These are phyloP conservation scores for Papilio dardanus DNA, from an alignment of 1,140 invertebrate species.

Conservation along the genomic window DNA sequence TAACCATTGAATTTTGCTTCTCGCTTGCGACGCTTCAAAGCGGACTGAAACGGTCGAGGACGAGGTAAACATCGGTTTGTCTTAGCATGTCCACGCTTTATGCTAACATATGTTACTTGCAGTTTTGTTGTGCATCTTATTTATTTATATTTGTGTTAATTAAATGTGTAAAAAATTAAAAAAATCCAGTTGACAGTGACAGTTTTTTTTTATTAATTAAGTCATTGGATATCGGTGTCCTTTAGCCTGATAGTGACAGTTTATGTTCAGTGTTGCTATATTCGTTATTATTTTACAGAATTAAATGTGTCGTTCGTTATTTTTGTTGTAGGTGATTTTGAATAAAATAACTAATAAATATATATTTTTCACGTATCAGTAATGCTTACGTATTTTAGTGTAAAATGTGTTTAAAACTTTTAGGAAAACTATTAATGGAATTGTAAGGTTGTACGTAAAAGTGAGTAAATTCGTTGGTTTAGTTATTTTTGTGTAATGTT, in stretches of 20 bases:
- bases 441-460: too few relatives aligned
- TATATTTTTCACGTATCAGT: neutral
- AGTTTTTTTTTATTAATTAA: too few relatives aligned
- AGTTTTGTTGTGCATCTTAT: slow-evolving; percentile 30
- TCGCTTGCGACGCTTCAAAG: slow-evolving; percentile 81
- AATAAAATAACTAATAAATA: neutral
- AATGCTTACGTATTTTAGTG: neutral
- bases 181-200: too few relatives aligned
- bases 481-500: too few relatives aligned
- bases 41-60: slow-evolving; percentile 77
- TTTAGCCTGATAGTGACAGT: too few relatives aligned
- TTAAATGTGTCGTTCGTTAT: too few relatives aligned
- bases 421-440: too few relatives aligned
- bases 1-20: slow-evolving; percentile 72
- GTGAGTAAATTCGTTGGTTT: too few relatives aligned
- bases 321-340: neutral
- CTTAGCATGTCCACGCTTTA: slow-evolving; percentile 40
- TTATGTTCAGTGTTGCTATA: slow-evolving; percentile 13
- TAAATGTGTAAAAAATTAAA: too few relatives aligned
- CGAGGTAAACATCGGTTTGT: slow-evolving; percentile 67
- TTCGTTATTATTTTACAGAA: neutral
- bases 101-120: slow-evolving; percentile 28
- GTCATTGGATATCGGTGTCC: too few relatives aligned
- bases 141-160: slow-evolving; percentile 16
- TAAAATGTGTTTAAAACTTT: neutral